Conservation (phyloP, 2,113 vertebrate species). For the Leptobrachium leishanense region DNA sequence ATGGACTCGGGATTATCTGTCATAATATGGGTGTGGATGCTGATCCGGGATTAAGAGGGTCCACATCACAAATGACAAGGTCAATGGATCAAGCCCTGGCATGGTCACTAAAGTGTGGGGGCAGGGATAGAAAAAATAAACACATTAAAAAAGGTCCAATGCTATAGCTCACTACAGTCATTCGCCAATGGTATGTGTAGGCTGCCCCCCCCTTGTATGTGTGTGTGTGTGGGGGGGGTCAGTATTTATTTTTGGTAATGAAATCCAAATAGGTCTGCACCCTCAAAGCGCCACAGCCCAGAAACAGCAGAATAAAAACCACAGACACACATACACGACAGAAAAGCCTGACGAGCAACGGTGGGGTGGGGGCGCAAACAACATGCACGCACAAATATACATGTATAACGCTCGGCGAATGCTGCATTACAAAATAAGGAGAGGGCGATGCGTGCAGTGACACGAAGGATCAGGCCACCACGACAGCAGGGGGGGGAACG, state of each 20-base stretch:
- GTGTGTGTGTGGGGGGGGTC: too few species aligned
- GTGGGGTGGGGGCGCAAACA: too few species aligned
- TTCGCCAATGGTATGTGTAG: too few species aligned
- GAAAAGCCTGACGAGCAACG: not conserved
- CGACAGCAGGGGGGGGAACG: not conserved
- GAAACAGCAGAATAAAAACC: too few species aligned
- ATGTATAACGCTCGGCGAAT: not conserved
- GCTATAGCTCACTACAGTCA: too few species aligned
- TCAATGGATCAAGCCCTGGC: conserved; percentile 31
- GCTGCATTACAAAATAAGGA: not conserved
- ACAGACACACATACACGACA: not conserved
- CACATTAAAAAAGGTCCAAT: too few species aligned
- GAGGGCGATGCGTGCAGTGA: not conserved
- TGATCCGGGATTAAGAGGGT: conserved; percentile 32
- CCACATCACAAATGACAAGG: conserved; percentile 26
- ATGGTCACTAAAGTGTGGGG: not conserved
- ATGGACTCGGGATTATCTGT: conserved; percentile 27
- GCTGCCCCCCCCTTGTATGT: too few species aligned
- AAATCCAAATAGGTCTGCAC: too few species aligned
- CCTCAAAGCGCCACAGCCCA: too few species aligned
- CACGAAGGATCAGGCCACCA: not conserved
- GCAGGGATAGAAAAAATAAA: too few species aligned
- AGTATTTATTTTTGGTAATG: too few species aligned
- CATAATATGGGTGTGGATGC: conserved; percentile 35
- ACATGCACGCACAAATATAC: not conserved